A percentile compares a stretch with the other conserved stretches of the same genome.
phyloP scores from a whole-genome alignment of 2,888 invertebrate species.

The Erebia ligea region DNA sequence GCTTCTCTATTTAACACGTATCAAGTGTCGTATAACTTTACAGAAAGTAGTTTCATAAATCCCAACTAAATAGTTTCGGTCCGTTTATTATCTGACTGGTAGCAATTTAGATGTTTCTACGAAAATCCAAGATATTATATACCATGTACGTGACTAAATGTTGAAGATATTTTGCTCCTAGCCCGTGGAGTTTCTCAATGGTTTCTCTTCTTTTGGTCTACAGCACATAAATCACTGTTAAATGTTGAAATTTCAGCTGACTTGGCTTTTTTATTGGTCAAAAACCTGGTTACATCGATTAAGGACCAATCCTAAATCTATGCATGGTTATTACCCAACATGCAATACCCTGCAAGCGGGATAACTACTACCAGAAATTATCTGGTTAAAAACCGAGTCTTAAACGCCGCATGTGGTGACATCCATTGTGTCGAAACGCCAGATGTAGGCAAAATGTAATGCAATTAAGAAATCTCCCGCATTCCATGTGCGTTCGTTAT shows the following conservation, averaged over 20 bases:
- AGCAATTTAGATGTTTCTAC: constrained; percentile 62
- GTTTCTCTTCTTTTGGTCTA: constrained; percentile 38
- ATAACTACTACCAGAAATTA: too few species aligned
- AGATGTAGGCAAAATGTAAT: too few species aligned
- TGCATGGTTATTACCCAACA: too few species aligned
- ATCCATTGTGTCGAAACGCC: too few species aligned
- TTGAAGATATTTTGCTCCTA: constrained; percentile 51
- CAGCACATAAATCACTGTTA: constrained; percentile 17
- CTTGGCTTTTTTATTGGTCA: neutral
- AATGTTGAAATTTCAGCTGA: neutral
- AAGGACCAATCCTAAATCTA: too few species aligned
- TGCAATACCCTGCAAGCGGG: too few species aligned
- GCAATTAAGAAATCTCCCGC: too few species aligned
- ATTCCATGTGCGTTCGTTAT: too few species aligned
- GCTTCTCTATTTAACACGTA: constrained; percentile 34
- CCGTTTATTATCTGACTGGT: constrained; percentile 63
- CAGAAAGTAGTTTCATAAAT: constrained; percentile 56
- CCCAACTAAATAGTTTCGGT: constrained; percentile 57
- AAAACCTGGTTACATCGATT: too few species aligned
- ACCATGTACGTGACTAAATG: constrained; percentile 64
- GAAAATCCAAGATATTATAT: constrained; percentile 64
- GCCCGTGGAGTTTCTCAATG: constrained; percentile 52
- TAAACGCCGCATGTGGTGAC: too few species aligned
- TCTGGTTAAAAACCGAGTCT: too few species aligned
- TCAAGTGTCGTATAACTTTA: constrained; percentile 39